A percentile compares a stretch with the other conserved stretches of the same genome.
Conservation (phyloP, 1,140 invertebrate species). For the Drosophila nigrodunni region DNA sequence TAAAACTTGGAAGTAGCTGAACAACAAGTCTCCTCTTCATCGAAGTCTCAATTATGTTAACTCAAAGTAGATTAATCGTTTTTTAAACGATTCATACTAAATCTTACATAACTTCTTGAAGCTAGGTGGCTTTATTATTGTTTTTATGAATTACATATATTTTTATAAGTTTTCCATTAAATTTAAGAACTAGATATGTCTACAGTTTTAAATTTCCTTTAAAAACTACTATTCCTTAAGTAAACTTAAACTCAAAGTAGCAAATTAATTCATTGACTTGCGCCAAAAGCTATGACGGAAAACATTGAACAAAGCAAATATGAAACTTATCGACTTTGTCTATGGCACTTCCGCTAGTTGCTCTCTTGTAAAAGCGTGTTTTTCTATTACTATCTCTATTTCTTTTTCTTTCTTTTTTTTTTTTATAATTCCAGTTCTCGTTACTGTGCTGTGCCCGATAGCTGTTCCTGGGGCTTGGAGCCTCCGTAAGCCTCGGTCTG, state of each 20-base stretch:
- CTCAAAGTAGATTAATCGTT: no score
- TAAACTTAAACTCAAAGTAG: neutral
- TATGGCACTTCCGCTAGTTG: constrained; percentile 64
- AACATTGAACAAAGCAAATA: constrained; percentile 5
- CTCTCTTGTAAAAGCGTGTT: constrained; percentile 12
- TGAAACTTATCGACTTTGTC: constrained; percentile 58
- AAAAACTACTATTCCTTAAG: neutral
- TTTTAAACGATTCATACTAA: no score
- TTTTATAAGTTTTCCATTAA: neutral
- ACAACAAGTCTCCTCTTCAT: neutral
- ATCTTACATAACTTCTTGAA: no score
- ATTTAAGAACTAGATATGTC: neutral
- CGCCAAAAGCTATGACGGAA: constrained; percentile 4
- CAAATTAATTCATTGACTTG: constrained; percentile 9
- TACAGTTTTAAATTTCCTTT: neutral
- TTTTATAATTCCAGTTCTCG: constrained; percentile 62
- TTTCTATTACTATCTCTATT: constrained; percentile 35
- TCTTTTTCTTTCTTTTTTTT: constrained; percentile 28
- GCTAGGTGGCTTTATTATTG: no score
- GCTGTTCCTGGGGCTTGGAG: constrained; percentile 10
- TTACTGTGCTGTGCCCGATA: constrained; percentile 15
- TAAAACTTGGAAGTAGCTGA: neutral
- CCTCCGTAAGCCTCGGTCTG: constrained; percentile 15
- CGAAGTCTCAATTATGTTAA: no score
- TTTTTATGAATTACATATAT: no score